phyloP scores from a whole-genome alignment of 37 sponge, comb jelly and placozoan species.

The Chondrilla cf. caribensis region DNA sequence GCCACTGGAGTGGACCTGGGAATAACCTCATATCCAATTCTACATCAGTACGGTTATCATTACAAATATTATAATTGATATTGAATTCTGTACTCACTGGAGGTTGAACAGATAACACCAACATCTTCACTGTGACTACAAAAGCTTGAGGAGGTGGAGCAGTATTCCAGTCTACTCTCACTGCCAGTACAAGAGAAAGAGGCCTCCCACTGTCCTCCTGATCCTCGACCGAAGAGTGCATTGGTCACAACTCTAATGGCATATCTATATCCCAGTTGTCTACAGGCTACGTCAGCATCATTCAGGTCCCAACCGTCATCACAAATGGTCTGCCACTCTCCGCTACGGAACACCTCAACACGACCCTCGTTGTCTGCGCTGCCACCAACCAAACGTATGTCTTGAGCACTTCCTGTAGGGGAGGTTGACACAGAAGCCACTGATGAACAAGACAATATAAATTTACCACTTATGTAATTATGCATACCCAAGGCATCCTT shows the following conservation, averaged over 20 bases:
- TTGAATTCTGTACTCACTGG: too few species aligned
- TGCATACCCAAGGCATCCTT: too few species aligned
- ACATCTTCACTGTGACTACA: not conserved
- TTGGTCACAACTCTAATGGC: not conserved
- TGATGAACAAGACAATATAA: too few species aligned
- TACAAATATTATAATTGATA: too few species aligned
- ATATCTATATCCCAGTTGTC: not conserved
- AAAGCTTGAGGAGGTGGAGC: not conserved
- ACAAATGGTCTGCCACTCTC: conserved; percentile 6
- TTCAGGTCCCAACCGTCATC: conserved; percentile 10
- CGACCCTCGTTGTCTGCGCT: not conserved
- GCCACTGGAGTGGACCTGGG: too few species aligned
- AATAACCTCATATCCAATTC: too few species aligned
- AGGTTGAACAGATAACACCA: conserved; percentile 1
- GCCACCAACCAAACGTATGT: conserved; percentile 21
- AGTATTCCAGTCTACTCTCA: not conserved
- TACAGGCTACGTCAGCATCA: conserved; percentile 8
- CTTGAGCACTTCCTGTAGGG: not conserved
- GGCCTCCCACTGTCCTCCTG: not conserved
- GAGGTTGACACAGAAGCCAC: too few species aligned
- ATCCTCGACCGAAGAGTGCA: conserved; percentile 15
- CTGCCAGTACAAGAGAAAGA: not conserved
- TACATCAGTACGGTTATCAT: too few species aligned
- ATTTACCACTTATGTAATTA: too few species aligned
- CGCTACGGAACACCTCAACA: conserved; percentile 22